Conservation (phyloP, 2,113 vertebrate genomes). For the Cavia aperea region DNA sequence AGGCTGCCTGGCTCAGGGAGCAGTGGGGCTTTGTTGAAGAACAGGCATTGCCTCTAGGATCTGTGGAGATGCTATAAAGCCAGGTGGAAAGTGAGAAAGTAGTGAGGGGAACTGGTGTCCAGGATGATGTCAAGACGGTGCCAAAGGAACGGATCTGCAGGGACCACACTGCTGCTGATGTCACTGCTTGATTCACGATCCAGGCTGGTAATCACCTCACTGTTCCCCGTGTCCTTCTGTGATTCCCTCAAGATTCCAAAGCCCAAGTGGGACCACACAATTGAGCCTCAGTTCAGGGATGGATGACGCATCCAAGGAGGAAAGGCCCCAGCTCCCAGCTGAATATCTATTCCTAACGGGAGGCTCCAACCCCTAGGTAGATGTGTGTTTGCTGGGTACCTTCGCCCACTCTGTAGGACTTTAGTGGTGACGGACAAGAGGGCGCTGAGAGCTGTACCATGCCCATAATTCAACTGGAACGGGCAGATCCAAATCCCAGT, state of each 20-base stretch:
- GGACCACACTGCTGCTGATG: not conserved
- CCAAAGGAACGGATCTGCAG: not conserved
- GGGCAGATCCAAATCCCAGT: not conserved
- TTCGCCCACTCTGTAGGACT: not conserved
- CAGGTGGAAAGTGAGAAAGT: not conserved
- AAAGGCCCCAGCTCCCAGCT: accelerated
- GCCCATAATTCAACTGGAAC: not conserved
- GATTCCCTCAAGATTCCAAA: not conserved
- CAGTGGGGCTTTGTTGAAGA: not conserved
- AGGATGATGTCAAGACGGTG: not conserved
- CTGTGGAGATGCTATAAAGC: not conserved
- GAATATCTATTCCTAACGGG: not conserved
- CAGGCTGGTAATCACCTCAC: not conserved
- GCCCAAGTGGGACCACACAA: not conserved
- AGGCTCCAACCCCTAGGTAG: not conserved
- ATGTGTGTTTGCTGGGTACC: not conserved
- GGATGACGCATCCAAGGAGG: not conserved
- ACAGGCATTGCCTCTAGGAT: not conserved
- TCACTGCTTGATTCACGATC: not conserved
- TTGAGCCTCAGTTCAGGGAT: not conserved
- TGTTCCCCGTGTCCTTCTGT: not conserved
- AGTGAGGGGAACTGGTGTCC: not conserved
- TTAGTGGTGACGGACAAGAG: not conserved
- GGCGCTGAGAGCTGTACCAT: accelerated
- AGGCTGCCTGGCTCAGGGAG: not conserved